A percentile compares a stretch with the other conserved stretches of the same genome.
These are phyloP conservation scores for Lymantria monacha DNA, from an alignment of 2,888 invertebrate genomes.

Conservation along the genomic window DNA sequence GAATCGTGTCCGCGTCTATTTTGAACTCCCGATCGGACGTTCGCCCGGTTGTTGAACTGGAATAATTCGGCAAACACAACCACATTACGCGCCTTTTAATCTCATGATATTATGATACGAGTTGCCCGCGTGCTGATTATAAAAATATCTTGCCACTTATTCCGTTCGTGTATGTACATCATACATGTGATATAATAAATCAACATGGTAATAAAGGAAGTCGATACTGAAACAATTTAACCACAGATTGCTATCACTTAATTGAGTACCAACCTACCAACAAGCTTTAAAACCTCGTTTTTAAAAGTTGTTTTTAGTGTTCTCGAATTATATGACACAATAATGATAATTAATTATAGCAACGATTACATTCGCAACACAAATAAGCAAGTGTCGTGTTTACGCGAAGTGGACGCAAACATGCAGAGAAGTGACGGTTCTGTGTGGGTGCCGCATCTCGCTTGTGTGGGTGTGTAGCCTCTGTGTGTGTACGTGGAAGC, in stretches of 20 bases:
- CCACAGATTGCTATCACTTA: slow-evolving; percentile 27
- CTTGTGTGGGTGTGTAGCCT: slow-evolving; percentile 62
- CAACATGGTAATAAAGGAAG: slow-evolving; percentile 20
- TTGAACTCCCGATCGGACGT: slow-evolving; percentile 74
- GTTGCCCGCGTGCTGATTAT: slow-evolving; percentile 47
- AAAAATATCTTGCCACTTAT: slow-evolving; percentile 39
- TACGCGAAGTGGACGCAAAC: slow-evolving; percentile 72
- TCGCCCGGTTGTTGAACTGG: slow-evolving; percentile 80
- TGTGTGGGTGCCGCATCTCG: slow-evolving; percentile 60
- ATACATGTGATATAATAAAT: slow-evolving; percentile 19
- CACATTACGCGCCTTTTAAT: slow-evolving; percentile 74
- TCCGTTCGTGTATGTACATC: slow-evolving; percentile 17
- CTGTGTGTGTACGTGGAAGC: slow-evolving; percentile 79
- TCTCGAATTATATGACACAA: slow-evolving; percentile 43
- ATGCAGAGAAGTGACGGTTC: slow-evolving; percentile 56
- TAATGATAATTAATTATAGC: slow-evolving; percentile 59
- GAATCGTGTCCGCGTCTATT: slow-evolving; percentile 73
- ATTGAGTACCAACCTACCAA: slow-evolving; percentile 25
- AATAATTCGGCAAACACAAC: slow-evolving; percentile 80
- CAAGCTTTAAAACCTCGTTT: slow-evolving; percentile 23
- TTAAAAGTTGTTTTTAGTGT: slow-evolving; percentile 35
- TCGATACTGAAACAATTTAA: slow-evolving; percentile 25
- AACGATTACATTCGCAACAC: slow-evolving; percentile 64
- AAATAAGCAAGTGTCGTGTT: slow-evolving; percentile 63
- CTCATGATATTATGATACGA: slow-evolving; percentile 59